Base-by-base conservation (phyloP, 1,140 invertebrate species). In the Neuroterus valhalla region DNA sequence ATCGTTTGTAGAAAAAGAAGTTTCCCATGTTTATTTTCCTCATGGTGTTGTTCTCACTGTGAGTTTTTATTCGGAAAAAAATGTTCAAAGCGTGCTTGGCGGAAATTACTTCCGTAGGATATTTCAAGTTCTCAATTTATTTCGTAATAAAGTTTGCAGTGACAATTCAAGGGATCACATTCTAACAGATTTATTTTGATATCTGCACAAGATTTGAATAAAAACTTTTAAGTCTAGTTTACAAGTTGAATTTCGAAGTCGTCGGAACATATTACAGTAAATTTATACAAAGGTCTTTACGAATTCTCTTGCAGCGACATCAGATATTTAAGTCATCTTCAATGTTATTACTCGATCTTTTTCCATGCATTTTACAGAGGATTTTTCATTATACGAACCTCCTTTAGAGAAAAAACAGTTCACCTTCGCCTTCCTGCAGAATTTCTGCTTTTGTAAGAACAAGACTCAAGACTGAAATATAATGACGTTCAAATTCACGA, bases 271-370 rank as follows among this genome's bases (percentile, higher is more conserved):
- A 31, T 15, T 62, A 31, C 21, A 5, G 21, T 31, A 14, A 62
- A 62, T 62, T 62, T 62, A 31, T 38, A 26, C 21, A 14, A 3
- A 62, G 14, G 52, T 55, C 52, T 55, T 55, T 62, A 62, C 3
- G 14, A 31, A 62, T 62, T 62, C 31, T 8, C 50, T 14, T 23
- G 26, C 21, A 14, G 52, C 26, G 23, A 38, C 12, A 31, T 31
- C 15, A 62, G 31, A 31, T 62, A 31, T 31, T 62, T 62, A 15
- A 38, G 21, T 50, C 31, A 8, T 31, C 6, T 31, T 23, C 14
- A 62, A n/a, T 15, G 4, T 62, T 31, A 62, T 62, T 31, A 38
- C 55, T 62, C 55, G 21, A n/a, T 38, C 6, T 31, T 62, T 5
- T 38, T 5, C 31, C 2, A 15, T 12, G 15, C 21, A 55, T 31